phyloP scores from a whole-genome alignment of 2,888 invertebrate genomes.

The Platycheirus albimanus region DNA sequence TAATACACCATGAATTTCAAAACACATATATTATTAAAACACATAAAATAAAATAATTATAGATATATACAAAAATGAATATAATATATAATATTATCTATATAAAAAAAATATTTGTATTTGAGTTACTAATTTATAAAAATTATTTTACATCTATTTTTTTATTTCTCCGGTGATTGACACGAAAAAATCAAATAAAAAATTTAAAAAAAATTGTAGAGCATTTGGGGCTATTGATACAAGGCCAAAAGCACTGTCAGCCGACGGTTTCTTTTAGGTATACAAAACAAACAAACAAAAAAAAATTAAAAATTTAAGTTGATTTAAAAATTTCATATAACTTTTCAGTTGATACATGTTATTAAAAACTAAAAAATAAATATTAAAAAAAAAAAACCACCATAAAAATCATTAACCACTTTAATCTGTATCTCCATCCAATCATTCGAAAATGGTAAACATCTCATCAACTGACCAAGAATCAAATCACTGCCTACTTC shows the following conservation, averaged over 20 bases:
- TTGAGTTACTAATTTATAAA: constrained; percentile 67
- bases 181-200: constrained; percentile 50
- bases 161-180: constrained; percentile 71
- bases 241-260: constrained; percentile 82
- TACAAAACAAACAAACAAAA: constrained; percentile 67
- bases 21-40: constrained; percentile 25
- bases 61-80: constrained; percentile 37
- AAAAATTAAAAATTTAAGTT: constrained; percentile 56
- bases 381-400: constrained; percentile 19
- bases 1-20: constrained; percentile 49
- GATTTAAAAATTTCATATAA: constrained; percentile 46
- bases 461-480: constrained; percentile 52
- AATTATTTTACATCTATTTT: constrained; percentile 69
- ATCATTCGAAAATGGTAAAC: constrained; percentile 39
- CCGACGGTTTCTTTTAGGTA: constrained; percentile 83
- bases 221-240: constrained; percentile 81
- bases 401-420: constrained; percentile 39
- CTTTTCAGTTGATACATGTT: constrained; percentile 64
- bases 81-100: constrained; percentile 13
- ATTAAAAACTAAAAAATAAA: constrained; percentile 29
- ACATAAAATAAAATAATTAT: constrained; percentile 17
- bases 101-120: constrained; percentile 38
- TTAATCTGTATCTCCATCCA: constrained; percentile 38
- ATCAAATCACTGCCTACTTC: constrained; percentile 43
- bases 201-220: constrained; percentile 78